Evolutionary conservation across 2,888 invertebrate genomes (phyloP).

Genomic region (Linnaemya tessellans): DNA sequence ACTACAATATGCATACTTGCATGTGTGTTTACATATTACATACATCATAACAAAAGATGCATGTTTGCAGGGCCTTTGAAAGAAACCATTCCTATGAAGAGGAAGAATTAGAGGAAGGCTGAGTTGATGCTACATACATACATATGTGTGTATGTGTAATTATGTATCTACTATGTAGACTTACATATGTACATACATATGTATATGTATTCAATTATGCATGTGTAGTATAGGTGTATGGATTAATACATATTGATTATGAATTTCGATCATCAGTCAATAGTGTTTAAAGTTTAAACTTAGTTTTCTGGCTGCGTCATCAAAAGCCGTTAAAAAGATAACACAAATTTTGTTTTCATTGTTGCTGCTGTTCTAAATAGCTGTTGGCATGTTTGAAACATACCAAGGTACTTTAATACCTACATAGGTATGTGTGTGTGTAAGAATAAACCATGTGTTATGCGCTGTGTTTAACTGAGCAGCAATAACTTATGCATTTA

Average conservation of each 20-base stretch:
- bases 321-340: constrained; percentile 56
- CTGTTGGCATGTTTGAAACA: constrained; percentile 38
- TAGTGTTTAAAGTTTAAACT: constrained; percentile 11
- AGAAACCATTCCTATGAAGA: too few relatives aligned
- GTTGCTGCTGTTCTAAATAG: constrained; percentile 41
- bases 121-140: not conserved
- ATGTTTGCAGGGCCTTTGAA: too few relatives aligned
- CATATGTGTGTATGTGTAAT: not conserved
- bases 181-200: not conserved
- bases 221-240: too few relatives aligned
- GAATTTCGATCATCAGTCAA: constrained; percentile 40
- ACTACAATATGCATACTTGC: too few relatives aligned
- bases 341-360: constrained; percentile 30
- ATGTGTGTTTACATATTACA: too few relatives aligned
- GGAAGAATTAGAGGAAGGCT: too few relatives aligned
- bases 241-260: not conserved
- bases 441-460: not conserved
- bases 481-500: constrained; percentile 45
- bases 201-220: not conserved
- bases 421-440: not conserved
- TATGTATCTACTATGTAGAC: not conserved
- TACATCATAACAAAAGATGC: too few relatives aligned
- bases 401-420: not conserved
- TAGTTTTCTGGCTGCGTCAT: constrained; percentile 51
- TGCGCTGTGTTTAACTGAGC: constrained; percentile 12